phyloP scores from a whole-genome alignment of 1,140 invertebrate species.

The Megathymus violae region DNA sequence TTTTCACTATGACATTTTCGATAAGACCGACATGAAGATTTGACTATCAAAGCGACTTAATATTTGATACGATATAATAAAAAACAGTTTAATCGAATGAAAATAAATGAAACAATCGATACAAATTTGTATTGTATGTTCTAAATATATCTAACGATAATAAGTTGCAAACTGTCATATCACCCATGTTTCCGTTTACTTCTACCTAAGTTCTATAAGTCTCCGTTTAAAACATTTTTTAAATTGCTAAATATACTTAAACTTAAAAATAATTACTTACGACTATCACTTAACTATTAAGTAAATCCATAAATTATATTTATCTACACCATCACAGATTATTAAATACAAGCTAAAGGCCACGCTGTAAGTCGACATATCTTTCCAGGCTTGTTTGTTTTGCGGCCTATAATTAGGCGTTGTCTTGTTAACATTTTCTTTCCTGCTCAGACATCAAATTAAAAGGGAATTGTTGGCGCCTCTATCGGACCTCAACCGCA shows the following conservation, averaged over 20 bases:
- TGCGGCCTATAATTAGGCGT: constrained; percentile 74
- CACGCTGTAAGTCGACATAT: constrained; percentile 58
- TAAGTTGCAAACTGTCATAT: no score
- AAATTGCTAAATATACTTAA: background rate
- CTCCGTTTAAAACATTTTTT: no score
- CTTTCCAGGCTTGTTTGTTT: constrained; percentile 73
- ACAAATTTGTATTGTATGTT: no score
- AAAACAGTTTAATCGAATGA: no score
- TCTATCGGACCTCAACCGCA: constrained; percentile 58
- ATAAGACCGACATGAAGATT: background rate
- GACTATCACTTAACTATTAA: background rate
- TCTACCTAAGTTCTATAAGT: no score
- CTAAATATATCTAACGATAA: no score
- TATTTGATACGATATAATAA: background rate
- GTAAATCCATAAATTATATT: constrained; percentile 10
- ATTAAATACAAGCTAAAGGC: constrained; percentile 61
- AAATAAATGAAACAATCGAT: no score
- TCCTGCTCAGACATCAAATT: constrained; percentile 78
- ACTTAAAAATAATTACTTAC: background rate
- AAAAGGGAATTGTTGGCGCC: constrained; percentile 72
- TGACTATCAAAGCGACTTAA: background rate
- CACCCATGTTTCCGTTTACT: no score
- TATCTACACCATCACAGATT: constrained; percentile 26
- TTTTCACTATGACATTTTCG: background rate
- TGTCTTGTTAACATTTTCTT: constrained; percentile 73